Evolutionary conservation across 2,797 vertebrate species (phyloP), one percentile per base, ranked within the genome.

Genomic region (Hipposideros larvatus): DNA sequence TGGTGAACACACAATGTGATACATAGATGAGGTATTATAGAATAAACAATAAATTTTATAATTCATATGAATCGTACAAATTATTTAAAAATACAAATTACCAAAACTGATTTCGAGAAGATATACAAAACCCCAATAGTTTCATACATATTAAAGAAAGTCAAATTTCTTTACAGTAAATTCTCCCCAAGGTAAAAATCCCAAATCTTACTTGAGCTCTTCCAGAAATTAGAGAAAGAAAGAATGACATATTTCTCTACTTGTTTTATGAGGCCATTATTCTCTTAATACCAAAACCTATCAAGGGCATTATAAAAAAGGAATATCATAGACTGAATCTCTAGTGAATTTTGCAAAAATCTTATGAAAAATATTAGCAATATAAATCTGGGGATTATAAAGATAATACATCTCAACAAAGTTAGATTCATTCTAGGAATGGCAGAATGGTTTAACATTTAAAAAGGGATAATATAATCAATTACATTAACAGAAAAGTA

Each of bases 401-500:
- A 37, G 51, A 57, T 57, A 90, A 68, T 57, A 57, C 21, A 68
- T 70, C 37, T 46, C 15, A 70, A 70, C 28, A 37, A 70, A 46
- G 63, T 34, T 90, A 37, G 55, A 90, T 90, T 68, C 70, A 68
- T 57, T 79, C 51, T 43, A 57, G 28, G 75, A 70, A 70, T 79
- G 41, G 53, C 68, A 68, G 21, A 79, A 79, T 14, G 18, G 37
- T 66, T 68, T 90, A 80, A 80, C 31, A 59, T 28, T 80, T 70
- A 71, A 28, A 80, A 57, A 70, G 66, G 41, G 66, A 61, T 61
- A 82, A 82, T 41, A 34, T 61, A 73, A 88, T 71, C 59, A 41
- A 82, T 71, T 65, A 91, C 65, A 71, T 48, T 82, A 59, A 82
- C 53, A 91, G 24, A 80, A 61, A 90, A 71, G 74, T 68, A 89